phyloP scores from a whole-genome alignment of 2,888 invertebrate genomes.

The Sarcophaga rosellei region DNA sequence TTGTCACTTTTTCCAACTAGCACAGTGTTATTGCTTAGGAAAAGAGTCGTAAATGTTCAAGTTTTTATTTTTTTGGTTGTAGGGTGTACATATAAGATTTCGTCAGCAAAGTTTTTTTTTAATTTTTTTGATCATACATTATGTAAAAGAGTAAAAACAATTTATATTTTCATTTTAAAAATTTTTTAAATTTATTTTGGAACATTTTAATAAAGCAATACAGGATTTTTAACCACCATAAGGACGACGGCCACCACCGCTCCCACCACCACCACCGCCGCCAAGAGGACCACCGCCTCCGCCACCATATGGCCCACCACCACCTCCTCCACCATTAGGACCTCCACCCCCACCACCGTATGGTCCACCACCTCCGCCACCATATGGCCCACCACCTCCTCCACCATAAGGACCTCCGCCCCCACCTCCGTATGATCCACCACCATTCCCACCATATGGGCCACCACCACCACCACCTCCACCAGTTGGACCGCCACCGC shows the following conservation, averaged over 20 bases:
- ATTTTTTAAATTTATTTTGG: not conserved
- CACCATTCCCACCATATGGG: not conserved
- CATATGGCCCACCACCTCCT: constrained; percentile 16
- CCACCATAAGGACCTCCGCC: constrained; percentile 15
- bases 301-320: constrained; percentile 21
- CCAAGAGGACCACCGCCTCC: constrained; percentile 18
- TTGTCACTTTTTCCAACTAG: too few species aligned
- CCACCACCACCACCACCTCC: constrained; percentile 46
- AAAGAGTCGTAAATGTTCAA: too few species aligned
- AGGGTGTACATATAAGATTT: too few species aligned
- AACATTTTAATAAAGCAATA: not conserved
- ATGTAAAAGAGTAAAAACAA: too few species aligned
- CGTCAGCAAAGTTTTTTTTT: too few species aligned
- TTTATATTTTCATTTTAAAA: not conserved
- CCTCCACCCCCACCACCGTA: constrained; percentile 31
- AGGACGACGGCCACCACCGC: not conserved
- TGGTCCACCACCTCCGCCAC: constrained; percentile 27
- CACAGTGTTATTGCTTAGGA: too few species aligned
- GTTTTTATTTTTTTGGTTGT: too few species aligned
- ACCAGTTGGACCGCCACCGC: constrained; percentile 47
- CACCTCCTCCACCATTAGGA: not conserved
- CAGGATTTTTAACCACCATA: not conserved
- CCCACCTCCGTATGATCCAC: constrained; percentile 5
- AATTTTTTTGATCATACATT: too few species aligned
- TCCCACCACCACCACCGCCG: constrained; percentile 25